phyloP scores from a whole-genome alignment of 2,113 vertebrate genomes.

The Marmota flaviventris region DNA sequence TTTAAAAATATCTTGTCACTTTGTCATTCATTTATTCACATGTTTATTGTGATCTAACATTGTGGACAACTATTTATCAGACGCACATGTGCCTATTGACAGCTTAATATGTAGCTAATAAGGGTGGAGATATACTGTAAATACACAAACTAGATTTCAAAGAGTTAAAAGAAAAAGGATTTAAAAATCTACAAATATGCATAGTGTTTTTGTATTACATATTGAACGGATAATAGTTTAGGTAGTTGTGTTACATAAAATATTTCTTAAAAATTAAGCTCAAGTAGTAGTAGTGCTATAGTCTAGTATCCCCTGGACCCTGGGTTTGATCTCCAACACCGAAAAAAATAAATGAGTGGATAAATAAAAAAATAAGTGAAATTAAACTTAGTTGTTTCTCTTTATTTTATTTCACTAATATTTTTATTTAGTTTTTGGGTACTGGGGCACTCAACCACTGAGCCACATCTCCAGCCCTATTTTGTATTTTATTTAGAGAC shows the following conservation, averaged over 20 bases:
- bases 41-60: neutral
- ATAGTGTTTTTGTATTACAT: neutral
- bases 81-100: neutral
- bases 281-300: neutral
- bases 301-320: neutral
- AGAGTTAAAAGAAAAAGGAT: neutral
- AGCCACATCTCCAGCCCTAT: no score
- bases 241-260: neutral
- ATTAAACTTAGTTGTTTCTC: neutral
- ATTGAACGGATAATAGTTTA: constrained; percentile 6
- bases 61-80: neutral
- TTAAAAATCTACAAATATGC: neutral
- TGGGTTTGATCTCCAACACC: neutral
- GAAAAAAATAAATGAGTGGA: neutral
- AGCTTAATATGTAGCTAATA: neutral
- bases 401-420: neutral
- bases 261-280: neutral
- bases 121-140: neutral
- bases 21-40: neutral
- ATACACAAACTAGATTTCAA: neutral
- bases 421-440: no score
- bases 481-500: no score
- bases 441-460: no score
- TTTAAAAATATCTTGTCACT: neutral
- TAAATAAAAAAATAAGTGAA: neutral